Evolutionary conservation across 2,888 invertebrate genomes (phyloP).

Genomic region (Eupeodes luniger): DNA sequence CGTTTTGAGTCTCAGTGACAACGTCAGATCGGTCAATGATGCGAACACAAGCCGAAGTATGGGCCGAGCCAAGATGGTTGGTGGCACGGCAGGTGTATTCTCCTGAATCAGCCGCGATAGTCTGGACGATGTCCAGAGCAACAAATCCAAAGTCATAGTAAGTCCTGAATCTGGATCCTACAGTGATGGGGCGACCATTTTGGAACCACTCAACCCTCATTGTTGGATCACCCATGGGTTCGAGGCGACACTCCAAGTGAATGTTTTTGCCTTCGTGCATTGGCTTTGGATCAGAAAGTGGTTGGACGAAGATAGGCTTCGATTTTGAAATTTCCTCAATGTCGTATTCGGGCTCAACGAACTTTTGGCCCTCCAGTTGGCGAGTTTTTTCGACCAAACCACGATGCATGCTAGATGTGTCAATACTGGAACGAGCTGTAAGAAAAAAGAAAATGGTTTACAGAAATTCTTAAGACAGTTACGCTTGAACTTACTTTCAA

Average conservation of each 20-base stretch:
- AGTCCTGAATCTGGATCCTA: conserved; percentile 96
- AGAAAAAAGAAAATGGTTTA: conserved; percentile 73
- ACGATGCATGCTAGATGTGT: conserved; percentile 95
- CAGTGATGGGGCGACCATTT: conserved; percentile 94
- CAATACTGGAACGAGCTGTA: conserved; percentile 93
- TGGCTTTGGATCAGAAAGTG: conserved; percentile 93
- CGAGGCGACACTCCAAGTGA: conserved; percentile 95
- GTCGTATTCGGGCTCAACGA: conserved; percentile 94
- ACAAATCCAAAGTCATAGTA: conserved; percentile 99
- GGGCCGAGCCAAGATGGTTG: conserved; percentile 96
- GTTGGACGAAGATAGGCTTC: conserved; percentile 96
- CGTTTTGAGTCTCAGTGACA: conserved; percentile 95
- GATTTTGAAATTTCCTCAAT: conserved; percentile 97
- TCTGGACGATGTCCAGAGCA: conserved; percentile 96
- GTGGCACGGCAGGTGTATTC: conserved; percentile 97
- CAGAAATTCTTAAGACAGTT: background rate
- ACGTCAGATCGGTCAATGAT: conserved; percentile 93
- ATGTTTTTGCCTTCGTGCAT: conserved; percentile 95
- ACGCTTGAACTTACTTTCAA: conserved; percentile 90
- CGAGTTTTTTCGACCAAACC: conserved; percentile 94
- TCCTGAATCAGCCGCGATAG: conserved; percentile 96
- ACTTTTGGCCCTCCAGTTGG: conserved; percentile 93
- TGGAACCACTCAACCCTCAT: conserved; percentile 98
- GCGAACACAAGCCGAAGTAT: conserved; percentile 95
- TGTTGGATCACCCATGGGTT: conserved; percentile 98